Conservation (phyloP, 2,797 vertebrate genomes). For the Hafferia zeledoni region DNA sequence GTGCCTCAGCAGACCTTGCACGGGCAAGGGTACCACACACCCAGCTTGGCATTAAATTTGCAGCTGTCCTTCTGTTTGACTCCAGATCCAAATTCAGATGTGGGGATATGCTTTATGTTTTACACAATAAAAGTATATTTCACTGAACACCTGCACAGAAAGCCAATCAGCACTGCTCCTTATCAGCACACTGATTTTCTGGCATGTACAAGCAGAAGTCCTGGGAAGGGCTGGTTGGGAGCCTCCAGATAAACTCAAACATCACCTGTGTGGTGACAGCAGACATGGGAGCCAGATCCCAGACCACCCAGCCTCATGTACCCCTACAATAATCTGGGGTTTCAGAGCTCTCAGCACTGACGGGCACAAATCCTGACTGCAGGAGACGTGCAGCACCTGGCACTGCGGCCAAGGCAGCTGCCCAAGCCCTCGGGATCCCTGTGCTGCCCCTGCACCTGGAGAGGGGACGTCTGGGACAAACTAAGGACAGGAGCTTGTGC, state of each 20-base stretch:
- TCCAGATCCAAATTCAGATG: neutral
- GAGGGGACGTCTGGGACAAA: conserved; percentile 4
- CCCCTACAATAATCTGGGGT: neutral
- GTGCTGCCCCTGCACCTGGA: neutral
- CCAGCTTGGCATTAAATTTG: neutral
- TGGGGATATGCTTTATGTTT: neutral
- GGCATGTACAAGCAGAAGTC: neutral
- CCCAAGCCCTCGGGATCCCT: neutral
- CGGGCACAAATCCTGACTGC: neutral
- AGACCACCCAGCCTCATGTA: neutral
- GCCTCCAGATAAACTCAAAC: neutral
- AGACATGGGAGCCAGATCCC: neutral
- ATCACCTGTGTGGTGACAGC: neutral
- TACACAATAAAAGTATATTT: neutral
- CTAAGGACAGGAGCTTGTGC: neutral
- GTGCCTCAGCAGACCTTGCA: neutral
- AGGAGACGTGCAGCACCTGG: neutral
- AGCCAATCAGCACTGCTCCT: neutral
- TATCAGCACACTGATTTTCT: neutral
- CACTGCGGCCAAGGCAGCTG: neutral
- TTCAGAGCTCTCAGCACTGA: neutral
- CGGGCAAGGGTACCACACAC: neutral
- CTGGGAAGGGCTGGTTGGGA: neutral
- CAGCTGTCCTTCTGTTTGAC: neutral
- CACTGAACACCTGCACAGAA: neutral